These are phyloP conservation scores for Pristionchus japonicus DNA, from an alignment of 2,888 invertebrate genomes.

Conservation along the genomic window DNA sequence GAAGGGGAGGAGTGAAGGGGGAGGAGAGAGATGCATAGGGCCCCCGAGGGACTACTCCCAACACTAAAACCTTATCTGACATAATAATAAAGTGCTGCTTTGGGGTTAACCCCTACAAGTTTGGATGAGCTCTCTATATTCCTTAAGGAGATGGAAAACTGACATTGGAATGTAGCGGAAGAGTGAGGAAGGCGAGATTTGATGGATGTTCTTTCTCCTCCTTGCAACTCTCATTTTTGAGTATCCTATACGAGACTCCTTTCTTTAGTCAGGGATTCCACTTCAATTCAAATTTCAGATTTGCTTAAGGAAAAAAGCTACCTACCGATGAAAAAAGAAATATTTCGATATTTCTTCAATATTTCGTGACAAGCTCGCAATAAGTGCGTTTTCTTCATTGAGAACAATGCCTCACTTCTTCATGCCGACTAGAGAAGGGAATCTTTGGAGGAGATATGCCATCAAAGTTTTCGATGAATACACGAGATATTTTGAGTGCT, in stretches of 20 bases:
- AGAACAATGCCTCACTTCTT: not conserved
- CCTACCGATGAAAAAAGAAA: no score
- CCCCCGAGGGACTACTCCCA: conserved; percentile 27
- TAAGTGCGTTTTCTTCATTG: not conserved
- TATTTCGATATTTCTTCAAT: no score
- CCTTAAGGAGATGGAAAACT: not conserved
- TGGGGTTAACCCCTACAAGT: conserved; percentile 25
- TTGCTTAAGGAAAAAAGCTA: no score
- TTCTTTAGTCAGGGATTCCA: not conserved
- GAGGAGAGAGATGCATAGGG: not conserved
- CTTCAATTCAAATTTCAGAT: no score
- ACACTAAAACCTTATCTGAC: conserved; percentile 43
- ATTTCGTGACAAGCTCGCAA: not conserved
- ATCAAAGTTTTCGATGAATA: not conserved
- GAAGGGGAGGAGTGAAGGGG: not conserved
- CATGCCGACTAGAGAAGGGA: no score
- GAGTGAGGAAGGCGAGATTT: not conserved
- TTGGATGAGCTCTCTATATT: not conserved
- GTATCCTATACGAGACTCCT: not conserved
- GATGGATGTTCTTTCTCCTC: not conserved
- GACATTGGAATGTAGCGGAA: not conserved
- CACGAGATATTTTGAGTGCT: not conserved
- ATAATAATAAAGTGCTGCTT: conserved; percentile 44
- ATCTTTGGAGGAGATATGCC: no score
- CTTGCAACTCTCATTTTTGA: not conserved